These are phyloP conservation scores for Pandemis corylana DNA, from an alignment of 2,888 invertebrate genomes.

Conservation along the genomic window DNA sequence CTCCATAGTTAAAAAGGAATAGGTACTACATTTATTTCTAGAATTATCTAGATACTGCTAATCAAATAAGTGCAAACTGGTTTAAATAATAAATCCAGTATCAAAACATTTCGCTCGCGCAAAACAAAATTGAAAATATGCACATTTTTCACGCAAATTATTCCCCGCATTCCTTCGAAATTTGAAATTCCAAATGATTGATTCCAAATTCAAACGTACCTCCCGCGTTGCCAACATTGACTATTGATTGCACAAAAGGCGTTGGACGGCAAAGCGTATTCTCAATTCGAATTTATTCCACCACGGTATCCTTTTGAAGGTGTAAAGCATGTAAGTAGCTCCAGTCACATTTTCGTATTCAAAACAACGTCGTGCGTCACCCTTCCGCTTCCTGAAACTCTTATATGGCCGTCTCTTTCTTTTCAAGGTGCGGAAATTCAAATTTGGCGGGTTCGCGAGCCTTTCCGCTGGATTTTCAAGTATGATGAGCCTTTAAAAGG, in stretches of 20 bases:
- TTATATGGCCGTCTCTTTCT: conserved; percentile 54
- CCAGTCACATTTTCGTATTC: conserved; percentile 77
- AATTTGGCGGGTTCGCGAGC: conserved; percentile 80
- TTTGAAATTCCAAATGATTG: conserved; percentile 73
- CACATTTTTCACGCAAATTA: conserved; percentile 37
- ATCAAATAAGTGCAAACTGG: neutral
- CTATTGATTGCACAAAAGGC: conserved; percentile 86
- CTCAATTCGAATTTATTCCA: conserved; percentile 84
- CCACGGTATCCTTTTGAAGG: conserved; percentile 80
- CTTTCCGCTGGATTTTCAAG: conserved; percentile 80
- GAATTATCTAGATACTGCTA: neutral
- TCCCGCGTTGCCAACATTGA: conserved; percentile 77
- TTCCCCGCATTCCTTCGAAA: conserved; percentile 50
- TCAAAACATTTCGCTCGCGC: neutral
- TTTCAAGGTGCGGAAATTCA: conserved; percentile 80
- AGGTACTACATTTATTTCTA: too few species aligned
- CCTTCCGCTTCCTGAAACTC: conserved; percentile 44
- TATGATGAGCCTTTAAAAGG: conserved; percentile 79
- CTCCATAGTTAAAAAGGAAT: too few species aligned
- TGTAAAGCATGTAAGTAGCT: conserved; percentile 84
- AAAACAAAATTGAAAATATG: conserved; percentile 15
- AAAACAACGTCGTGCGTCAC: conserved; percentile 63
- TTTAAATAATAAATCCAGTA: neutral
- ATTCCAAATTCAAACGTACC: conserved; percentile 74
- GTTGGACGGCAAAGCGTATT: conserved; percentile 82